phyloP scores from a whole-genome alignment of 2,113 vertebrate genomes.

The Uropsilus gracilis region DNA sequence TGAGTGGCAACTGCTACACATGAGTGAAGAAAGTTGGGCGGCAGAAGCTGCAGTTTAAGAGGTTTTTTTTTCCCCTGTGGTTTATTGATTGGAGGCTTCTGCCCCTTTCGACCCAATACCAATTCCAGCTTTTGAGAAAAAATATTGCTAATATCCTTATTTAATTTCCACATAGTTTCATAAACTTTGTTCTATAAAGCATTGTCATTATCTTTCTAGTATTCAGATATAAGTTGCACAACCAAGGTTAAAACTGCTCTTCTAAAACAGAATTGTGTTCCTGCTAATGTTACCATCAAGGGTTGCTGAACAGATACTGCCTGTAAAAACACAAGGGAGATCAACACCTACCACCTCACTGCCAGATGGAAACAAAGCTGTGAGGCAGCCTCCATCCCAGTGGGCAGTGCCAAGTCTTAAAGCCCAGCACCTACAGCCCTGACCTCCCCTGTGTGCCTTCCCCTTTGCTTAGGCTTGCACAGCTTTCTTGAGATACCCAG shows the following conservation, averaged over 20 bases:
- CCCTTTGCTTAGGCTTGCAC: background rate
- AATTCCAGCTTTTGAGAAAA: background rate
- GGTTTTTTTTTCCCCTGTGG: no score
- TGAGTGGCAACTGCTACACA: no score
- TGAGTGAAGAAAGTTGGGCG: no score
- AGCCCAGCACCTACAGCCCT: background rate
- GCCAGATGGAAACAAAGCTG: no score
- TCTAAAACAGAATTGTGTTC: background rate
- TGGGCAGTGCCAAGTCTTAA: background rate
- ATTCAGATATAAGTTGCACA: background rate
- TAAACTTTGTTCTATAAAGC: background rate
- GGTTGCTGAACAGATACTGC: background rate
- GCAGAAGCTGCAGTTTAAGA: no score
- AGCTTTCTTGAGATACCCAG: fast-evolving
- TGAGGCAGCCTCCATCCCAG: no score
- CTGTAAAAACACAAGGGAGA: background rate
- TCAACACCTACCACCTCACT: background rate
- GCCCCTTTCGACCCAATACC: no score
- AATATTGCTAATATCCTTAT: background rate
- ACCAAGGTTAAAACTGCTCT: background rate
- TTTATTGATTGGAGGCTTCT: no score
- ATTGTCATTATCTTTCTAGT: background rate
- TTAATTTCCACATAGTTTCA: background rate
- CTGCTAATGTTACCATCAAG: background rate
- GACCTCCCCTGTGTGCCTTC: background rate